Percentiles rank a stretch among this genome's conserved stretches.
Evolutionary conservation across 35 echinoderm and acorn worm genomes (phyloP).

Genomic region (Chiridota heheva): DNA sequence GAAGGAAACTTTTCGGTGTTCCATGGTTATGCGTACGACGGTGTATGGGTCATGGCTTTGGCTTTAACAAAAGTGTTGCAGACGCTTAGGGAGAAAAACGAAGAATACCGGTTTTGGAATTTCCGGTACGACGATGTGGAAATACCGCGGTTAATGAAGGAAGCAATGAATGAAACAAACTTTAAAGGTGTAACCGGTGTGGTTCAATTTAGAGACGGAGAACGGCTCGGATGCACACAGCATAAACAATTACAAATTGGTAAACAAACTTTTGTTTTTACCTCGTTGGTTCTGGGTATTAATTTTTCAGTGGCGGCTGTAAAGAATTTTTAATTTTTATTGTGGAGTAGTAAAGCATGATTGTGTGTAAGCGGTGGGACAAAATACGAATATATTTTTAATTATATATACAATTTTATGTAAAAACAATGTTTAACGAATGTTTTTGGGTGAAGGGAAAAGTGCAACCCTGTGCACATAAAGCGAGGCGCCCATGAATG

Average conservation of each 20-base stretch:
- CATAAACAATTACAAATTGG: constrained; percentile 89
- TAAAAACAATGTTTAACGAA: too few relatives aligned
- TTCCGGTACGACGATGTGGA: constrained; percentile 76
- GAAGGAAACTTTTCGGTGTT: constrained; percentile 56
- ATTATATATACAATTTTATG: too few relatives aligned
- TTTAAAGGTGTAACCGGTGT: constrained; percentile 85
- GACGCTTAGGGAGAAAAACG: constrained; percentile 42
- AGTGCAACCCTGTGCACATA: too few relatives aligned
- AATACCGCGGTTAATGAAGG: constrained; percentile 60
- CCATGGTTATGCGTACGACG: constrained; percentile 96
- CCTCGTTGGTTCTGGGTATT: too few relatives aligned
- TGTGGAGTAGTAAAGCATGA: too few relatives aligned
- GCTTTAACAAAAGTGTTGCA: constrained; percentile 74
- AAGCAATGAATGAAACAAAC: constrained; percentile 95
- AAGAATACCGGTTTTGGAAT: constrained; percentile 44
- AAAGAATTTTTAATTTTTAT: too few relatives aligned
- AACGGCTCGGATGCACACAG: constrained; percentile 77
- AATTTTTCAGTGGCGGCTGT: too few relatives aligned
- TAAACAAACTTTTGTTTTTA: constrained; percentile 28
- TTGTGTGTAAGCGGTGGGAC: too few relatives aligned
- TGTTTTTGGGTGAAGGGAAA: too few relatives aligned
- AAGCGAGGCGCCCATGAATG: too few relatives aligned
- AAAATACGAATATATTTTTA: too few relatives aligned
- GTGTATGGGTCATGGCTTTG: constrained; percentile 89
- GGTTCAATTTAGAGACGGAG: constrained; percentile 80